phyloP scores from a whole-genome alignment of 2,113 vertebrate genomes.

The Brienomyrus brachyistius region DNA sequence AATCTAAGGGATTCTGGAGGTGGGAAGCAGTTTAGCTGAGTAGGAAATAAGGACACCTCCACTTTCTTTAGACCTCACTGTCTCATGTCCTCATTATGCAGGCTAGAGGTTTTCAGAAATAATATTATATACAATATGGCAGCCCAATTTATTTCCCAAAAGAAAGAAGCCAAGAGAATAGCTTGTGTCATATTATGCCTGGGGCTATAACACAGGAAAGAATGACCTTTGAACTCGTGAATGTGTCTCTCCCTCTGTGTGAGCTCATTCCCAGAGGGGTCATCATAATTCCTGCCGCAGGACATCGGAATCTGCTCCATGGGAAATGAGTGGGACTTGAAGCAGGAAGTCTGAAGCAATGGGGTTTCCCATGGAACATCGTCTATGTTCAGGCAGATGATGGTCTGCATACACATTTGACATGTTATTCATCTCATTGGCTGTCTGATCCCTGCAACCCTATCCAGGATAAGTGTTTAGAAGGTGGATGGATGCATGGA shows the following conservation, averaged over 20 bases:
- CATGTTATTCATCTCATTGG: neutral
- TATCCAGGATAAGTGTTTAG: neutral
- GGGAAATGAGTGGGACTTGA: conserved; percentile 11
- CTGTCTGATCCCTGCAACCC: neutral
- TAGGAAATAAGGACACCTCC: neutral
- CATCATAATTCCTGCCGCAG: neutral
- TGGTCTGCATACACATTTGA: neutral
- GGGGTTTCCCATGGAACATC: neutral
- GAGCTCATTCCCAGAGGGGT: neutral
- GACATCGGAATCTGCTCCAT: neutral
- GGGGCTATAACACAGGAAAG: neutral
- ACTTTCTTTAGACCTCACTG: neutral
- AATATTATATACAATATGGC: neutral
- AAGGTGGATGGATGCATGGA: neutral
- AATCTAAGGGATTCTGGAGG: neutral
- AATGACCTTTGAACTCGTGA: conserved; percentile 2
- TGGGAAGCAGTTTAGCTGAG: neutral
- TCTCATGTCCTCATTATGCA: neutral
- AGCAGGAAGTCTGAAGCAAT: conserved; percentile 13
- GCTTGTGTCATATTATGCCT: neutral
- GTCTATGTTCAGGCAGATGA: neutral
- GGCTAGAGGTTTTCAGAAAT: neutral
- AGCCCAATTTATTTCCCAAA: neutral
- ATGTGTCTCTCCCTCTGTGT: neutral
- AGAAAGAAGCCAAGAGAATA: neutral